Evolutionary conservation across 2,888 invertebrate genomes (phyloP).

Genomic region (Lymantria dispar): DNA sequence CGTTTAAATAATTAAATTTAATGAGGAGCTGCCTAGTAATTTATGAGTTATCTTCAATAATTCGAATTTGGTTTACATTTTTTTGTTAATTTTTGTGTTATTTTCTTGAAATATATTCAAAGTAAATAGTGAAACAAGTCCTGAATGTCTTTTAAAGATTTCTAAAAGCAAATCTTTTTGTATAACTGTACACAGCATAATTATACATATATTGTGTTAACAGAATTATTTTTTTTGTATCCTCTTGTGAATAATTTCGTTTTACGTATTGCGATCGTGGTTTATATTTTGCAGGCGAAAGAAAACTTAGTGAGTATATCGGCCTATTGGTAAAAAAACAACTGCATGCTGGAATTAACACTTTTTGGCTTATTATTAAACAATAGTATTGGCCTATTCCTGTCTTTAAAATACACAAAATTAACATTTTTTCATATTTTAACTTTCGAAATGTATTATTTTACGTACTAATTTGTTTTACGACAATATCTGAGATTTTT

Average conservation of each 20-base stretch:
- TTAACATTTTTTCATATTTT: background rate
- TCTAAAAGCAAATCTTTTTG: conserved; percentile 57
- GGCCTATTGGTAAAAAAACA: conserved; percentile 53
- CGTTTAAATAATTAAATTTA: too few relatives aligned
- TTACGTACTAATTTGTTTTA: background rate
- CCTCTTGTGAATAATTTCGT: conserved; percentile 68
- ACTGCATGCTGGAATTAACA: conserved; percentile 46
- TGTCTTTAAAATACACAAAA: background rate
- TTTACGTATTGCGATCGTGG: conserved; percentile 65
- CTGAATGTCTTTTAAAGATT: conserved; percentile 45
- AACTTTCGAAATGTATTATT: background rate
- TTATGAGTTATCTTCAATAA: too few relatives aligned
- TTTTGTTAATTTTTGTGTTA: too few relatives aligned
- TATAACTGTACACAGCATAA: conserved; percentile 40
- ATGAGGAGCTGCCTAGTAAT: too few relatives aligned
- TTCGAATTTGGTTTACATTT: too few relatives aligned
- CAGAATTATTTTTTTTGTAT: conserved; percentile 24
- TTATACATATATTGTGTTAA: conserved; percentile 31
- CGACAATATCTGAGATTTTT: background rate
- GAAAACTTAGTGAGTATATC: conserved; percentile 79
- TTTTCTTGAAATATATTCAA: background rate
- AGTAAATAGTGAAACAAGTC: conserved; percentile 31
- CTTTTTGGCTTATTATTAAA: conserved; percentile 29
- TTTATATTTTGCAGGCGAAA: conserved; percentile 79
- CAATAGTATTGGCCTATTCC: background rate